Base-by-base conservation (phyloP, 2,113 vertebrate genomes). In the Sisor rabdophorus region DNA sequence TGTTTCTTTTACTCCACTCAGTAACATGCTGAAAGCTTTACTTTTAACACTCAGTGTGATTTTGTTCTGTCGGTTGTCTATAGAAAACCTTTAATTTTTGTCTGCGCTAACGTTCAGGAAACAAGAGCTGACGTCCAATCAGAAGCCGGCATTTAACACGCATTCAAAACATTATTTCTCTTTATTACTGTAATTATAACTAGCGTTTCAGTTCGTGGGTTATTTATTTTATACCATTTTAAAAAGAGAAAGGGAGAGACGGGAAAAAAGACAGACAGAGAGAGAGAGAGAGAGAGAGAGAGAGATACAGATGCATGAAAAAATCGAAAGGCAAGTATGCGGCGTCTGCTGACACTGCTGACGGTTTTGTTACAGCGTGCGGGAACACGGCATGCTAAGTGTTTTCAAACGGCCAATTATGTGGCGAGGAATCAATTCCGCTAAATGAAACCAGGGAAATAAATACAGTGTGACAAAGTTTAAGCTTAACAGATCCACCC, bases 401-500 rank as follows among this genome's bases (percentile, higher is more conserved):
- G 55, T 60, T 50, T 59, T 60, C 26, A 73, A 59, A 73, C 36
- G 7, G 55, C 56, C 56, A 60, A 60, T 60, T 48, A 73, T 30
- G 9, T 13, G 15, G 10, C 2, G 40, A 60, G 16, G 71, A 73
- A 60, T 60, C 55, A 44, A 73, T 52, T 28, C 47, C 11, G 8
- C 2, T 48, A 47, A 70, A 11, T n/a, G 26, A 54, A 54, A 32
- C 9, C 8, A 67, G 48, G 48, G 53, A 32, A 53, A 53, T 53
- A 53, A 53, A 70, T 20, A 53, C 13, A 65, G 63, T 55, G 28
- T 56, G 69, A 36, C 28, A 65, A 30, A n/a, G 69, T 58, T 44
- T 72, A 16, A 72, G 53, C 32, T 72, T 72, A 58, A 72, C 53
- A 56, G 16, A 72, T 72, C 30, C 54, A 58, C 30, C 2, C 53